Evolutionary conservation across 2,797 vertebrate species (phyloP).

Genomic region (Pogonophryne albipinna): DNA sequence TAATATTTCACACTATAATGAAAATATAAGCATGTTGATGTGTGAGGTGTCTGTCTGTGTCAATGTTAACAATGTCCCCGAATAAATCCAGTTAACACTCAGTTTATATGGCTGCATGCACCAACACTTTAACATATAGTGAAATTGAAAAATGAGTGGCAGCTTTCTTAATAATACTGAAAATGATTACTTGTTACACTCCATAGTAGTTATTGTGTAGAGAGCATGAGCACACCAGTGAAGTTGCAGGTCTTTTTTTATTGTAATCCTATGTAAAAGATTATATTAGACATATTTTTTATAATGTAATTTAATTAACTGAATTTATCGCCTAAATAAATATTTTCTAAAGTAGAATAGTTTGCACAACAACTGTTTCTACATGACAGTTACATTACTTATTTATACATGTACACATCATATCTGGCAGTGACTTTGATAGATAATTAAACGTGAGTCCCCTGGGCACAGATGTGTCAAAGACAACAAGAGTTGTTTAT

Average conservation of each 20-base stretch:
- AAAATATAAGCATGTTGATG: not conserved
- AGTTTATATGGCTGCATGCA: no score
- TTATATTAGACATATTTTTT: no score
- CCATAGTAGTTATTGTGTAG: not conserved
- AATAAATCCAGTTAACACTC: conserved; percentile 11
- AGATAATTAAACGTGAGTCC: not conserved
- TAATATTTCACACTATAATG: not conserved
- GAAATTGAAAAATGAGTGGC: not conserved
- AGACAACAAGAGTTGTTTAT: conserved; percentile 30
- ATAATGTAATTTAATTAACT: no score
- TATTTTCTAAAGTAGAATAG: no score
- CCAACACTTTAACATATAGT: no score
- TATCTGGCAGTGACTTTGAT: no score
- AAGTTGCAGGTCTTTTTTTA: no score
- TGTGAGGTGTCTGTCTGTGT: conserved; percentile 11
- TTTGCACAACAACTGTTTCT: no score
- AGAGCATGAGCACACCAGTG: no score
- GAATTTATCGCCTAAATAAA: no score
- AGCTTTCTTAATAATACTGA: not conserved
- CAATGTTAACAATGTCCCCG: conserved; percentile 47
- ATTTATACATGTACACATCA: not conserved
- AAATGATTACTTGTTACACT: not conserved
- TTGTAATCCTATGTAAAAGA: not conserved
- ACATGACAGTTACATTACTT: not conserved
- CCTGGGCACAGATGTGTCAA: not conserved